These are phyloP conservation scores for Drosophila seguyi DNA, from an alignment of 1,140 invertebrate genomes.

Conservation along the genomic window DNA sequence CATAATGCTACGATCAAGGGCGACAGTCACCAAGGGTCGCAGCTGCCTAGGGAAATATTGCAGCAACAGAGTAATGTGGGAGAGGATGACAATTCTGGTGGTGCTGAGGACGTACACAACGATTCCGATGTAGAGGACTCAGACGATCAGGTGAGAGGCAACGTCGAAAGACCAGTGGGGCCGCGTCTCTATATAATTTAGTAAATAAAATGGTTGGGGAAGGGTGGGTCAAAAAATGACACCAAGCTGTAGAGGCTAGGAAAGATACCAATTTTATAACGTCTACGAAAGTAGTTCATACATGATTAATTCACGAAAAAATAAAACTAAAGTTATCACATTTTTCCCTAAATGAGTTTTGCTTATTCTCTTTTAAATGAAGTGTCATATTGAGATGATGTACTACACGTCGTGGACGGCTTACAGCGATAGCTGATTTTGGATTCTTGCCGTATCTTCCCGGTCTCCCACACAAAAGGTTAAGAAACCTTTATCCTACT, in stretches of 20 bases:
- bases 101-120: neutral
- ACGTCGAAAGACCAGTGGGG: neutral
- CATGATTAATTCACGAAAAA: too few species aligned
- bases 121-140: neutral
- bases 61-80: neutral
- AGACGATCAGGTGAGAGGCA: conserved; percentile 2
- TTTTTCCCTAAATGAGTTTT: neutral
- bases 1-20: neutral
- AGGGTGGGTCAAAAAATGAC: neutral
- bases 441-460: too few species aligned
- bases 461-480: too few species aligned
- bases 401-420: too few species aligned
- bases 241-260: too few species aligned
- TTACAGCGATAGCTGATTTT: too few species aligned
- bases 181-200: neutral
- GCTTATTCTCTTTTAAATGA: neutral
- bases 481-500: too few species aligned
- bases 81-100: neutral
- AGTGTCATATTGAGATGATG: neutral
- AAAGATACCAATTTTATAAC: too few species aligned
- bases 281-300: too few species aligned
- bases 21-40: neutral
- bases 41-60: neutral
- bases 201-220: neutral
- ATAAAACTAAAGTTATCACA: neutral